phyloP scores from a whole-genome alignment of 1,140 invertebrate species.

The Drosophila nasuta region DNA sequence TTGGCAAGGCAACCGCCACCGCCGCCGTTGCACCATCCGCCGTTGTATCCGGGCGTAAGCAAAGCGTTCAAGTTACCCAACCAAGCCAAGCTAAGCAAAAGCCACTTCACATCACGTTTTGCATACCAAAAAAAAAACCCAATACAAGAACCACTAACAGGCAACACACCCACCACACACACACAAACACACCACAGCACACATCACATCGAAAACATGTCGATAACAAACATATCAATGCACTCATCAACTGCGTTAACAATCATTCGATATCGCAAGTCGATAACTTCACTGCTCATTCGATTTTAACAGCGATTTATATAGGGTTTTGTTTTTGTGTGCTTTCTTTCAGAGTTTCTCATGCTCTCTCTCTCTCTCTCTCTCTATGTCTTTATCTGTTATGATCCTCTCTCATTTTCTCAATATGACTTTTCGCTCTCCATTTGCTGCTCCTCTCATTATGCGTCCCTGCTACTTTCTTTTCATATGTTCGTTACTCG shows the following conservation, averaged over 20 bases:
- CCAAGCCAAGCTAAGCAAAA: constrained; percentile 40
- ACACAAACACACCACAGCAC: not conserved
- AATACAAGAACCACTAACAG: constrained; percentile 14
- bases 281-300: constrained; percentile 1
- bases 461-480: not conserved
- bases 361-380: constrained; percentile 1
- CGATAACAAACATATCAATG: not conserved
- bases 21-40: constrained; percentile 70
- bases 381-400: constrained; percentile 14
- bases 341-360: constrained; percentile 7
- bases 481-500: not conserved
- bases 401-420: constrained; percentile 4
- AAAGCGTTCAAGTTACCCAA: constrained; percentile 54
- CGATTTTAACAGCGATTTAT: too few relatives aligned
- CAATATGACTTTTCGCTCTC: too few relatives aligned
- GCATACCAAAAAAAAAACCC: constrained; percentile 15
- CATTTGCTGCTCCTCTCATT: not conserved
- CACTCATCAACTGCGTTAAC: constrained; percentile 1
- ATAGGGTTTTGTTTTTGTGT: constrained; percentile 21
- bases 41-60: constrained; percentile 83
- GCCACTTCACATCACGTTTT: constrained; percentile 18
- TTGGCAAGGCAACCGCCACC: constrained; percentile 41
- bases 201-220: constrained; percentile 4
- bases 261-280: not conserved
- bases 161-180: constrained; percentile 20